Conservation (phyloP, 2,113 vertebrate species). For the Apodemus speciosus region DNA sequence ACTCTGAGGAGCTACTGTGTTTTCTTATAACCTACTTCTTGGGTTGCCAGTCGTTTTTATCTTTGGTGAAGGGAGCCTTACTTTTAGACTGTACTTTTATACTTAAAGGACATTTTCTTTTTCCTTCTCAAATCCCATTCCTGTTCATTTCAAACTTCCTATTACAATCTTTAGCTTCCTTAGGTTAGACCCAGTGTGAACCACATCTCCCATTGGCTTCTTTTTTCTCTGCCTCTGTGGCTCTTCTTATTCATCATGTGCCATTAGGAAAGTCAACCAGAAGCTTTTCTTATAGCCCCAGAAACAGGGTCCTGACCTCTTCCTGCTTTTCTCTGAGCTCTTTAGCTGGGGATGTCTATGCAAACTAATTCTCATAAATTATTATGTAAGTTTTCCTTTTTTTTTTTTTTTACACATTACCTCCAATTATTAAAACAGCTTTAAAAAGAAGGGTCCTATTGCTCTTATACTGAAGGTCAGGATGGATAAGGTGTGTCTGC, state of each 20-base stretch:
- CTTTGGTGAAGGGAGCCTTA: background rate
- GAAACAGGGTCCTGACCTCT: background rate
- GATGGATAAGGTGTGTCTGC: background rate
- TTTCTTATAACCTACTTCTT: conserved; percentile 21
- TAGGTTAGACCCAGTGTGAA: background rate
- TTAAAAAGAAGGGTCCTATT: background rate
- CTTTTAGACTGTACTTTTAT: background rate
- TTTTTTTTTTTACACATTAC: background rate
- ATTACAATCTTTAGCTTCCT: background rate
- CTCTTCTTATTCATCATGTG: background rate
- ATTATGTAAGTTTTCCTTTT: background rate
- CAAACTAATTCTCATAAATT: background rate
- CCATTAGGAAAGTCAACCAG: background rate
- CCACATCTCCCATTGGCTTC: background rate
- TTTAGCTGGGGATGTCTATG: background rate
- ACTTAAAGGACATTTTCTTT: background rate
- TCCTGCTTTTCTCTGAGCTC: background rate
- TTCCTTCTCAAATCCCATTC: background rate
- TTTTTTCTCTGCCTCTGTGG: background rate
- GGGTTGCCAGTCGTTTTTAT: background rate
- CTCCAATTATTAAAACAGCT: background rate
- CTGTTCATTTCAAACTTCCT: background rate
- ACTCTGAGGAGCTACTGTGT: background rate
- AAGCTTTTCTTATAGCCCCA: background rate
- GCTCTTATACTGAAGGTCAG: background rate